Conservation (phyloP, 2,888 invertebrate genomes). For the Cosmorhoe ocellata region DNA sequence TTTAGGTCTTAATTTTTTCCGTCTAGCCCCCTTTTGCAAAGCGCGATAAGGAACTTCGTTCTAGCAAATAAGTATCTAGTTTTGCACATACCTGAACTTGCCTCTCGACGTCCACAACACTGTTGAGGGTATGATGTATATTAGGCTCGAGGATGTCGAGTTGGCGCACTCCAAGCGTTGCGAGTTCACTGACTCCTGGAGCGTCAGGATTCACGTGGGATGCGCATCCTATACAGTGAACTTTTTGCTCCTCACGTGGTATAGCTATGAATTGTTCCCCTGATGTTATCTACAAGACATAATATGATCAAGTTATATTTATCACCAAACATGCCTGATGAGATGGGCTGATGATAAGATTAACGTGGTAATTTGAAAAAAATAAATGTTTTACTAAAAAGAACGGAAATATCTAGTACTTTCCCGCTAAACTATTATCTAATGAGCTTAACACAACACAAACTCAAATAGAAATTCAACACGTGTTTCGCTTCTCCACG, state of each 20-base stretch:
- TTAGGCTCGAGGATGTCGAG: conserved; percentile 60
- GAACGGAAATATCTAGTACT: no score
- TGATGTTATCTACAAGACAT: conserved; percentile 53
- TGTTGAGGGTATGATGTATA: conserved; percentile 63
- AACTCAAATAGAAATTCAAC: no score
- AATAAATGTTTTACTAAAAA: no score
- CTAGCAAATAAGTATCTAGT: neutral
- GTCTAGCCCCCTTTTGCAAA: no score
- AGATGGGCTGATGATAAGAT: no score
- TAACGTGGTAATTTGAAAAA: no score
- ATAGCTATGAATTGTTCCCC: conserved; percentile 79
- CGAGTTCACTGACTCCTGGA: conserved; percentile 74
- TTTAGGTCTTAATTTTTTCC: no score
- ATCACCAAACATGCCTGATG: no score
- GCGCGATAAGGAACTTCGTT: no score
- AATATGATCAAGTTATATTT: neutral
- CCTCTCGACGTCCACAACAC: conserved; percentile 77
- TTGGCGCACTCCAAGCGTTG: conserved; percentile 74
- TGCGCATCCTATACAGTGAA: conserved; percentile 78
- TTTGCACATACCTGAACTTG: conserved; percentile 73
- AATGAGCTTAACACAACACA: no score
- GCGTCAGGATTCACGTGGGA: conserved; percentile 76
- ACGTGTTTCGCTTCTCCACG: no score
- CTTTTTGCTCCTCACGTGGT: conserved; percentile 52
- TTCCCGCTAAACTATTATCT: no score